Percentiles rank a stretch among this genome's conserved stretches.
Evolutionary conservation across 2,113 vertebrate species (phyloP).

Genomic region (Arizona elegans): DNA sequence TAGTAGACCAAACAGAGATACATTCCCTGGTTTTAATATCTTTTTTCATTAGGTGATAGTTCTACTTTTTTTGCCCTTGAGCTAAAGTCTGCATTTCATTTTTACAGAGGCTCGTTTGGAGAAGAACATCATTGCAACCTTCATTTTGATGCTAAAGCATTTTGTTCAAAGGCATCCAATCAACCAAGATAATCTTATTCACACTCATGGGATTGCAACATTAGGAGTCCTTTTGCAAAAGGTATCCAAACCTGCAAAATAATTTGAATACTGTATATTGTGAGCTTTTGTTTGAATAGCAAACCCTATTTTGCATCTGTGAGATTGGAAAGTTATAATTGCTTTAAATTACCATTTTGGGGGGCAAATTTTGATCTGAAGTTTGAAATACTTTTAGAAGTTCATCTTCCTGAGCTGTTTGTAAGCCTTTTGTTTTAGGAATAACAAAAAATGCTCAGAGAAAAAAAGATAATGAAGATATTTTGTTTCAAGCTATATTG

Average conservation of each 20-base stretch:
- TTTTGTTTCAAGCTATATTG: neutral
- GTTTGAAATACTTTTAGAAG: neutral
- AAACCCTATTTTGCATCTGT: neutral
- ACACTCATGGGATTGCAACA: slow-evolving; percentile 82
- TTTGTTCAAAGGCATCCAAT: slow-evolving; percentile 91
- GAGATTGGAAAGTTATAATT: neutral
- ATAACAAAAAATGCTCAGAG: neutral
- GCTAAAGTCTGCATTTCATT: slow-evolving; percentile 23
- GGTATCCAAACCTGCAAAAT: slow-evolving; percentile 61
- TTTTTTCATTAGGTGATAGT: neutral
- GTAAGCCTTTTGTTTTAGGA: neutral
- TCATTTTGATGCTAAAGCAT: slow-evolving; percentile 91
- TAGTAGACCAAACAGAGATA: neutral
- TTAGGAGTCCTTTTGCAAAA: slow-evolving; percentile 91
- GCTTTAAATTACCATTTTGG: neutral
- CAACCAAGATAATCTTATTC: slow-evolving; percentile 92
- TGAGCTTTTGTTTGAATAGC: neutral
- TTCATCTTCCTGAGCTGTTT: neutral
- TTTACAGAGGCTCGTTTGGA: slow-evolving; percentile 90
- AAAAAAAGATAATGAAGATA: neutral
- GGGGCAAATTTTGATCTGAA: neutral
- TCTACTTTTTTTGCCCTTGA: neutral
- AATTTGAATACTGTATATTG: neutral
- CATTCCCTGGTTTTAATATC: neutral
- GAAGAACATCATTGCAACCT: slow-evolving; percentile 91